Evolutionary conservation across 2,797 vertebrate species (phyloP), one percentile per base, ranked within the genome.

Genomic region (Catharus ustulatus): DNA sequence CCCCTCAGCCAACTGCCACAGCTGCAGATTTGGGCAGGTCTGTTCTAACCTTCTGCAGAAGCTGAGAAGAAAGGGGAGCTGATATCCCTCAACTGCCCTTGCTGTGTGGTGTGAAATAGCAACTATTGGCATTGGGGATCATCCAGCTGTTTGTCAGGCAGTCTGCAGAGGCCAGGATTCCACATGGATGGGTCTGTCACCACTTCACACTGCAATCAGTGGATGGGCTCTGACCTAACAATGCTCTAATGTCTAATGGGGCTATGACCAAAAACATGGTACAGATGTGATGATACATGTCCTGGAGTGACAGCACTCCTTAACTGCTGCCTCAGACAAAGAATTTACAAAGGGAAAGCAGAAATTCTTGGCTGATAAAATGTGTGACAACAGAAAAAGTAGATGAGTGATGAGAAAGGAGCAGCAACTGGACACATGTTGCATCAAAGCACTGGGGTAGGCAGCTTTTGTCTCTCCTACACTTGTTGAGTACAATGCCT

Each of bases 281-380:
- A 5, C 12, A 40, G 63, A 8, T 36, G 48, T 36, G 0, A 0
- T 13, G 59, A 11, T 36, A 6, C 14, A 0, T 34, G 52, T 73
- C 52, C 71, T 66, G 40, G 43, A 63, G 40, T 13, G 55, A 42
- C 15, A 72, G 63, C 43, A 5, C 58, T 69, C 59, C 72, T 66
- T 40, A 71, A 27, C n/a, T 73, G 3, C 48, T 58, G 40, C 48
- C 67, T 48, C 82, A 55, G 42, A 34, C 59, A 27, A 62, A 78
- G 46, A 29, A 29, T 45, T 58, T 51, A 9, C 5, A 15, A 42
- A 61, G 58, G 18, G 26, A 73, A 73, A 18, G 36, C 49, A 62
- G 42, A 23, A 85, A 57, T 59, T 83, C 66, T 32, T 87, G 57
- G 14, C 72, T 73, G 45, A 74, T 69, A 73, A 62, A 77, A 83